Conservation (phyloP, 2,113 vertebrate species). For the Platichthys flesus region DNA sequence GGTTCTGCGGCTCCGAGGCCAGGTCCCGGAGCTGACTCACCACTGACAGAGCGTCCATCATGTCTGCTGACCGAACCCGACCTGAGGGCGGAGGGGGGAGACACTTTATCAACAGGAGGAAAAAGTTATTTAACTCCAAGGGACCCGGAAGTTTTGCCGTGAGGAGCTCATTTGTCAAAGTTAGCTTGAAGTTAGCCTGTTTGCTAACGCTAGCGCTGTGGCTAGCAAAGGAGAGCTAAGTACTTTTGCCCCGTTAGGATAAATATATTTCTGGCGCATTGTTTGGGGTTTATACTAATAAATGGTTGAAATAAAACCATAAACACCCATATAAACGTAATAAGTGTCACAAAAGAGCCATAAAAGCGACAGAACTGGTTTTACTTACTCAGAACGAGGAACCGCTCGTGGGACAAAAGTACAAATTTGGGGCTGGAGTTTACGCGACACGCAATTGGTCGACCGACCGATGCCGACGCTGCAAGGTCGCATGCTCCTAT, state of each 20-base stretch:
- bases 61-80: not conserved
- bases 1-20: conserved; percentile 83
- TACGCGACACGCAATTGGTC: conserved; percentile 67
- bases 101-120: no score
- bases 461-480: accelerated
- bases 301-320: accelerated
- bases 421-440: conserved; percentile 71
- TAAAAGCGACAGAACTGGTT: not conserved
- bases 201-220: not conserved
- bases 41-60: conserved; percentile 82
- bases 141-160: accelerated
- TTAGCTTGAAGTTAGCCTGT: no score
- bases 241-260: not conserved
- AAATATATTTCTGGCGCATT: accelerated
- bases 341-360: accelerated
- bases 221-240: conserved; percentile 21
- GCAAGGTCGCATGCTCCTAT: conserved; percentile 41
- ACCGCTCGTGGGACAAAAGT: conserved; percentile 57
- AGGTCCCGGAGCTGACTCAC: conserved; percentile 82
- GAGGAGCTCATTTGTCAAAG: not conserved
- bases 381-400: conserved; percentile 48
- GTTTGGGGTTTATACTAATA: not conserved
- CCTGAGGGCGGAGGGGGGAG: not conserved
- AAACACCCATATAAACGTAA: not conserved
- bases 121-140: not conserved